Evolutionary conservation across 2,113 vertebrate species (phyloP).

Genomic region (Callipepla californica): DNA sequence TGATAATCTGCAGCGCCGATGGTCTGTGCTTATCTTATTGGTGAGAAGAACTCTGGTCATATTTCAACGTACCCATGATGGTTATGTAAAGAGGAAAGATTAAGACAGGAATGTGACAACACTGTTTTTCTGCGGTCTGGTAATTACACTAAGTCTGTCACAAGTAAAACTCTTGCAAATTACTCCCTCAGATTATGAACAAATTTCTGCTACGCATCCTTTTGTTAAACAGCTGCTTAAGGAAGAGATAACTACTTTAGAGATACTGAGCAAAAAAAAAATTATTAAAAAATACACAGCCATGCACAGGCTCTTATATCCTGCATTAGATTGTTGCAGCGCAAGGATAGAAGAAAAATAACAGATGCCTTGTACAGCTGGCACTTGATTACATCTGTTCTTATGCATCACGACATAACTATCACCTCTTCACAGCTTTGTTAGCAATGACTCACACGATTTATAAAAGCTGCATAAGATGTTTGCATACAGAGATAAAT

Average conservation of each 20-base stretch:
- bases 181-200: not conserved
- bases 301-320: not conserved
- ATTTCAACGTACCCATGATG: not conserved
- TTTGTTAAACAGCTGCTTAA: not conserved
- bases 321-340: not conserved
- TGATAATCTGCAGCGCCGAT: not conserved
- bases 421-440: constrained; percentile 15
- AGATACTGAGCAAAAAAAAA: not conserved
- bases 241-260: not conserved
- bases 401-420: not conserved
- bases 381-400: constrained; percentile 48
- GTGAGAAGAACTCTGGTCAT: not conserved
- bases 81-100: not conserved
- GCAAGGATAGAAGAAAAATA: not conserved
- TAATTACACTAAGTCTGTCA: not conserved
- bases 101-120: not conserved
- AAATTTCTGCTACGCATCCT: not conserved
- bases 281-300: not conserved
- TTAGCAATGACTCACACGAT: not conserved
- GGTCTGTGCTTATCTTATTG: not conserved
- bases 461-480: not conserved
- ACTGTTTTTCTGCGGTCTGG: not conserved
- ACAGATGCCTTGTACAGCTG: constrained; percentile 36
- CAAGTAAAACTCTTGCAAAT: not conserved
- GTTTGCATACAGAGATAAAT: not conserved